Conservation (phyloP, 2,888 invertebrate genomes). For the Alloplasta piceator region DNA sequence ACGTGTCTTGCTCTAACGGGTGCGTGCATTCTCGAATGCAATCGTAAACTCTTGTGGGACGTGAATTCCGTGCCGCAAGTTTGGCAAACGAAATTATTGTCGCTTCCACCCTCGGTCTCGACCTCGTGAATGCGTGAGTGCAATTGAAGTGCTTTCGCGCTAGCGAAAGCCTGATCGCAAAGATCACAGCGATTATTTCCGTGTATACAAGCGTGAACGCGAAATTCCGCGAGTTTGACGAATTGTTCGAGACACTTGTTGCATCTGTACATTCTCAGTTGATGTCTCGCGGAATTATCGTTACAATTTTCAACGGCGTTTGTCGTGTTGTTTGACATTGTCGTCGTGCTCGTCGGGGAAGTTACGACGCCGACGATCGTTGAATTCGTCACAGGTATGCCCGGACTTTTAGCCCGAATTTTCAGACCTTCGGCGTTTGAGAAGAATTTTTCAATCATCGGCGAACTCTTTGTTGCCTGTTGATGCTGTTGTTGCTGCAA, state of each 20-base stretch:
- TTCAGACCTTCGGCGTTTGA: conserved; percentile 81
- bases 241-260: conserved; percentile 84
- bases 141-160: conserved; percentile 85
- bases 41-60: conserved; percentile 87
- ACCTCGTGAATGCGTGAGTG: conserved; percentile 86
- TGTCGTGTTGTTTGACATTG: neutral
- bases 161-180: conserved; percentile 80
- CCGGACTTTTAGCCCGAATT: conserved; percentile 75
- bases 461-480: conserved; percentile 71
- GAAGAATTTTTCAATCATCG: conserved; percentile 82
- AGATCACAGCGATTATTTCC: conserved; percentile 79
- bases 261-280: conserved; percentile 83
- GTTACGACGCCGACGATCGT: neutral
- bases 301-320: neutral
- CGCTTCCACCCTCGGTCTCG: conserved; percentile 55
- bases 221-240: conserved; percentile 82
- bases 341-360: neutral
- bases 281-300: conserved; percentile 65
- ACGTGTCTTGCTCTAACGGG: conserved; percentile 86
- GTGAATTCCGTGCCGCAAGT: conserved; percentile 89
- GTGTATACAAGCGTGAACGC: conserved; percentile 83
- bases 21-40: conserved; percentile 91
- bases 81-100: conserved; percentile 85
- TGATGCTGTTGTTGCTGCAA: conserved; percentile 51
- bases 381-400: conserved; percentile 70